Evolutionary conservation across 1,140 invertebrate species (phyloP).

Genomic region (Heliconius congener): DNA sequence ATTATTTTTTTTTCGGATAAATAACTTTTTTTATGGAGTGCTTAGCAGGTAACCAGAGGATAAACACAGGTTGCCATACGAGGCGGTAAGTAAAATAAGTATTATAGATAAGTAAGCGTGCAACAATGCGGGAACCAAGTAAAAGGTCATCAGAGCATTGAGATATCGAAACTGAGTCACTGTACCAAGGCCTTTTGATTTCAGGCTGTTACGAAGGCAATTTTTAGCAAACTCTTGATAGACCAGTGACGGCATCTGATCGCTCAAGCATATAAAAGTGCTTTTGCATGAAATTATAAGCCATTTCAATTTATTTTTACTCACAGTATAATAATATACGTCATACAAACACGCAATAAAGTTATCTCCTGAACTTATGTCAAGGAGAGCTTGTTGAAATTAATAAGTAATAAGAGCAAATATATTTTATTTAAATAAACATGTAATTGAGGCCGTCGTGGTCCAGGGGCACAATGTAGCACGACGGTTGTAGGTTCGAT

Average conservation of each 20-base stretch:
- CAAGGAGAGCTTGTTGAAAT: slow-evolving; percentile 20
- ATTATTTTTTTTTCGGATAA: background rate
- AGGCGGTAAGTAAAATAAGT: slow-evolving; percentile 35
- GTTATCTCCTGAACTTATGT: slow-evolving; percentile 29
- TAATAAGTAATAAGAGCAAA: background rate
- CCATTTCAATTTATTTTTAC: slow-evolving; percentile 25
- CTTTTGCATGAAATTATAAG: slow-evolving; percentile 43
- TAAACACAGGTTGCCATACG: background rate
- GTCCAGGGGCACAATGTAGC: too few relatives aligned
- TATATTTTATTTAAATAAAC: too few relatives aligned
- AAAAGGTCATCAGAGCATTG: slow-evolving; percentile 73
- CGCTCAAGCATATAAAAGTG: slow-evolving; percentile 15
- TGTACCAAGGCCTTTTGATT: slow-evolving; percentile 72
- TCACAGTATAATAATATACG: slow-evolving; percentile 5
- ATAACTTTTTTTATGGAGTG: background rate
- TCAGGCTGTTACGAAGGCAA: slow-evolving; percentile 55
- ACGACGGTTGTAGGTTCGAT: too few relatives aligned
- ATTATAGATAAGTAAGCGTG: slow-evolving; percentile 50
- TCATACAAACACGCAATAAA: slow-evolving; percentile 10
- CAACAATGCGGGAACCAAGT: slow-evolving; percentile 62
- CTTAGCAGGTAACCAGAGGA: background rate
- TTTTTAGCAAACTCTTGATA: slow-evolving; percentile 27
- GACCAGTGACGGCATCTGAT: slow-evolving; percentile 2
- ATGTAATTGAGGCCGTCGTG: too few relatives aligned
- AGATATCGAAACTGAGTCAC: slow-evolving; percentile 78